Evolutionary conservation across 1,140 invertebrate species (phyloP).

Genomic region (Elysia chlorotica): DNA sequence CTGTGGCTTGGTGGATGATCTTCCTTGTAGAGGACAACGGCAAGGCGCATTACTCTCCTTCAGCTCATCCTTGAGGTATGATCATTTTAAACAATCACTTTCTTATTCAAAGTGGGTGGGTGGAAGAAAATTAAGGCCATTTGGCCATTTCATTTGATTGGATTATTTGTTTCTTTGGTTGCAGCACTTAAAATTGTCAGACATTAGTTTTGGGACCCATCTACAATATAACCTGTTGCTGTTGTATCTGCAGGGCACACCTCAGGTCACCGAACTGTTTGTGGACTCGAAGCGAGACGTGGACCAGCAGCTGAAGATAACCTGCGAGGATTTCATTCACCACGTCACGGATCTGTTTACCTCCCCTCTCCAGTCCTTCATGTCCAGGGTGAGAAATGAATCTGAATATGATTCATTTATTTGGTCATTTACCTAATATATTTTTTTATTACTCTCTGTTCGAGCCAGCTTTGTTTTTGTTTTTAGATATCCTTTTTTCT

Average conservation of each 20-base stretch:
- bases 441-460: neutral
- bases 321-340: constrained; percentile 90
- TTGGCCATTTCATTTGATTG: neutral
- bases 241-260: constrained; percentile 77
- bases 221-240: no score
- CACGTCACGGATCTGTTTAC: constrained; percentile 79
- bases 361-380: constrained; percentile 73
- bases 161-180: no score
- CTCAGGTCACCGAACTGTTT: constrained; percentile 88
- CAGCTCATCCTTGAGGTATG: no score
- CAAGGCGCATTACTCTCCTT: no score
- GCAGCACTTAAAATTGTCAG: no score
- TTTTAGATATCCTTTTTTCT: neutral
- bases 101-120: neutral
- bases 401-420: neutral
- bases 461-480: neutral
- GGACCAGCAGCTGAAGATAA: constrained; percentile 85
- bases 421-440: neutral
- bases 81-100: no score
- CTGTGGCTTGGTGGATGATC: no score
- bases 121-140: neutral
- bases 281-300: constrained; percentile 94
- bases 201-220: no score
- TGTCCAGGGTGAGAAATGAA: constrained; percentile 71
- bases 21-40: no score